Percentiles rank a stretch among this genome's conserved stretches.
Conservation (phyloP, 2,888 invertebrate species). For the Cataglyphis livida region DNA sequence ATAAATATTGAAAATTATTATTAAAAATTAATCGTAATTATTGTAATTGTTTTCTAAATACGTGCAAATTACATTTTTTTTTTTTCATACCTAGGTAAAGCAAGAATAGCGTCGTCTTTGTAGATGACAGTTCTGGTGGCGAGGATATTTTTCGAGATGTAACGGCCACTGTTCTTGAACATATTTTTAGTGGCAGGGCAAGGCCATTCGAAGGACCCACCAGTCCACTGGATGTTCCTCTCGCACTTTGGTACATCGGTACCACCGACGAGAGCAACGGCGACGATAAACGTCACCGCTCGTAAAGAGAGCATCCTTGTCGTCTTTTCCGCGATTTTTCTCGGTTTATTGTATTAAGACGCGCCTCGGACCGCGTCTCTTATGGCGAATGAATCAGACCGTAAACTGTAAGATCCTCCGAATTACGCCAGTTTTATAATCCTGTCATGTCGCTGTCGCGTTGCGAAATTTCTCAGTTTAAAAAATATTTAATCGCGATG, state of each 20-base stretch:
- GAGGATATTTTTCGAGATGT: constrained; percentile 88
- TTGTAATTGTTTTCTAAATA: not conserved
- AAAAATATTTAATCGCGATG: constrained; percentile 33
- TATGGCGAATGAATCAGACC: constrained; percentile 7
- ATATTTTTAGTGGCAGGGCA: constrained; percentile 87
- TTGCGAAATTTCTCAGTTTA: constrained; percentile 36
- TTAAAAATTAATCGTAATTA: not conserved
- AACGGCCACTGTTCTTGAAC: constrained; percentile 87
- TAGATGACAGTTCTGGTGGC: constrained; percentile 88
- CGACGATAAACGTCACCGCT: constrained; percentile 59
- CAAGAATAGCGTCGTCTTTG: constrained; percentile 87
- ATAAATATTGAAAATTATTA: not conserved
- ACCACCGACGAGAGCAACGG: constrained; percentile 69
- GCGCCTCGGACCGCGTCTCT: constrained; percentile 20
- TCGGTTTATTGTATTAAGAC: not conserved
- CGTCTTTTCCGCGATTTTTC: not conserved
- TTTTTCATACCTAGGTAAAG: constrained; percentile 86
- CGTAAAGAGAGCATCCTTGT: constrained; percentile 63
- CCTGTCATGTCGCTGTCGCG: constrained; percentile 8
- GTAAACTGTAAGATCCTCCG: constrained; percentile 40
- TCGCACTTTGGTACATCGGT: constrained; percentile 75
- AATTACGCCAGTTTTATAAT: constrained; percentile 50
- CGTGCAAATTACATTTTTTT: not conserved
- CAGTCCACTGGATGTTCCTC: constrained; percentile 83
- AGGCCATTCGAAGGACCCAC: constrained; percentile 87